Percentiles rank a stretch among this genome's conserved stretches.
phyloP scores from a whole-genome alignment of 2,113 vertebrate species.

The Vulpes ferrilata region DNA sequence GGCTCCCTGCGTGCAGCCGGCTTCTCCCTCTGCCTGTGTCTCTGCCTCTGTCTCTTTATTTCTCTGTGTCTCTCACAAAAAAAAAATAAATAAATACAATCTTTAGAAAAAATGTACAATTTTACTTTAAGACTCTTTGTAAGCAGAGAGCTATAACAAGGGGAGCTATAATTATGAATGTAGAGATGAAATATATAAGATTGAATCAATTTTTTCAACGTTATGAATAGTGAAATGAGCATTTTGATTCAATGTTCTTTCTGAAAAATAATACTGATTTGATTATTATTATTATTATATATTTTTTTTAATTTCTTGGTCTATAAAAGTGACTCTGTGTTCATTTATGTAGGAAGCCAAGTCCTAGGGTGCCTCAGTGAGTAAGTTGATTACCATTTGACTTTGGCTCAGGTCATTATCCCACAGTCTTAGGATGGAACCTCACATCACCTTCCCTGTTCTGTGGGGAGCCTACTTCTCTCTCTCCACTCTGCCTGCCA shows the following conservation, averaged over 20 bases:
- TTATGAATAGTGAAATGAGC: neutral
- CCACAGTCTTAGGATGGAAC: no score
- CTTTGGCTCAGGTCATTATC: no score
- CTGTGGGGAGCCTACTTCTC: no score
- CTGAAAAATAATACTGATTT: neutral
- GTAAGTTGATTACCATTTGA: no score
- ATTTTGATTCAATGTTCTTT: neutral
- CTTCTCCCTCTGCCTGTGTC: no score
- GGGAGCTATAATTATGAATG: constrained; percentile 80
- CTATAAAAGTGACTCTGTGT: neutral
- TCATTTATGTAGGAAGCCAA: neutral
- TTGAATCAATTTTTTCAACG: neutral
- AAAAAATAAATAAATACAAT: no score
- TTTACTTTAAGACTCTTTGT: constrained; percentile 80
- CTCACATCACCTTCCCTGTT: no score
- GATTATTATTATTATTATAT: neutral
- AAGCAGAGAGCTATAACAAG: constrained; percentile 82
- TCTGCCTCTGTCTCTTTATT: no score
- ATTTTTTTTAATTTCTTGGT: neutral
- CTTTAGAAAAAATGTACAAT: constrained; percentile 66
- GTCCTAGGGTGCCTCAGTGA: neutral
- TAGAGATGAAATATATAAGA: neutral
- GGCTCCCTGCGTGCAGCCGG: no score
- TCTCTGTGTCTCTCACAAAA: no score
- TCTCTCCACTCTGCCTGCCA: no score